A percentile compares a stretch with the other conserved stretches of the same genome.
Conservation (phyloP, 92 coral and sea anemone genomes). For the Phenganax subtilis region DNA sequence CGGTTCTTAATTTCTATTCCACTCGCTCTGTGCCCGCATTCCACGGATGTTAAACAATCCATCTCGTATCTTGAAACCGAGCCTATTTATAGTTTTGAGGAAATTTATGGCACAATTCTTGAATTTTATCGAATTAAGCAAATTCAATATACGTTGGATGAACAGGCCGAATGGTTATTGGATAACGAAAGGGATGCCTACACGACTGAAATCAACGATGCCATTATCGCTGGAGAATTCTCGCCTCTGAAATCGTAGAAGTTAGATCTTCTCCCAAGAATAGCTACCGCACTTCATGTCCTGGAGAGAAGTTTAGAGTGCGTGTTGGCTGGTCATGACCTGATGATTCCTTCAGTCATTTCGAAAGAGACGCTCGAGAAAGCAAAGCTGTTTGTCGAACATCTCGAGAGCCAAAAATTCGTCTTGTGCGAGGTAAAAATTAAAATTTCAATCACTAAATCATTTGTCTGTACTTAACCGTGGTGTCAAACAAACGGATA, state of each 20-base stretch:
- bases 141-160: neutral
- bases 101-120: neutral
- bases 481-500: neutral
- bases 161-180: neutral
- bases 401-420: neutral
- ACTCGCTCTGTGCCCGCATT: slow-evolving; percentile 6
- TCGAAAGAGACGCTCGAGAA: neutral
- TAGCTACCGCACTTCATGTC: neutral
- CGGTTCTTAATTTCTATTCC: slow-evolving; percentile 30
- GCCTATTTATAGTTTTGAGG: neutral
- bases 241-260: neutral
- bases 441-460: neutral
- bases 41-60: slow-evolving; percentile 12
- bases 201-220: neutral
- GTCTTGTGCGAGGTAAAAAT: neutral
- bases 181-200: neutral
- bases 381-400: slow-evolving; percentile 15
- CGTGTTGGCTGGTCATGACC: neutral
- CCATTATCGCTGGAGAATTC: slow-evolving; percentile 3
- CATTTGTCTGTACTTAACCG: neutral
- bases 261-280: slow-evolving; percentile 2
- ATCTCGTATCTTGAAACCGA: neutral
- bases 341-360: neutral
- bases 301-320: neutral
- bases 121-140: neutral